phyloP scores from a whole-genome alignment of 1,140 invertebrate genomes.

The Argopecten irradians region DNA sequence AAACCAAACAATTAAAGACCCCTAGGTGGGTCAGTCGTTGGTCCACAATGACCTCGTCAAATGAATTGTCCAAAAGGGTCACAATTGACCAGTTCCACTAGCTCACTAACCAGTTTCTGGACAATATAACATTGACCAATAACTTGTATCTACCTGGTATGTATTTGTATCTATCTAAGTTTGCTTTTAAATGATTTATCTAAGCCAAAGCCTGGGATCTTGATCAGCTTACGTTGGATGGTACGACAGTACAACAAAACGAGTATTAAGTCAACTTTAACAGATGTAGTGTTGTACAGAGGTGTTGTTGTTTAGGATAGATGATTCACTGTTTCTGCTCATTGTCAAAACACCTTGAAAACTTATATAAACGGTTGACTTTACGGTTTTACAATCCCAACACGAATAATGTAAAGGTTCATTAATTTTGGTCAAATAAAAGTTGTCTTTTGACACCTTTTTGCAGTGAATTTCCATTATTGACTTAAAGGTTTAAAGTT shows the following conservation, averaged over 20 bases:
- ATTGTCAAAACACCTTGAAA: neutral
- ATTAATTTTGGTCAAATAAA: slow-evolving; percentile 1
- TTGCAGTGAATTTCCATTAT: neutral
- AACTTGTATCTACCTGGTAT: neutral
- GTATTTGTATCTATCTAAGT: neutral
- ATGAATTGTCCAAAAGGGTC: slow-evolving; percentile 2
- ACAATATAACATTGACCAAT: neutral
- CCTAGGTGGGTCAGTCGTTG: neutral
- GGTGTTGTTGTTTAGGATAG: neutral
- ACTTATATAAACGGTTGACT: neutral
- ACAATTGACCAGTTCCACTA: neutral
- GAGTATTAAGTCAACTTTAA: neutral
- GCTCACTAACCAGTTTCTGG: neutral
- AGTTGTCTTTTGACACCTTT: neutral
- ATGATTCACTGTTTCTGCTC: neutral
- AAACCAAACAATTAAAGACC: neutral
- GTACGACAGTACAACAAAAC: neutral
- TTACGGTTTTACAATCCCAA: neutral
- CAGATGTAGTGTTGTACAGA: neutral
- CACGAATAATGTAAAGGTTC: neutral
- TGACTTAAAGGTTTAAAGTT: neutral
- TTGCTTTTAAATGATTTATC: neutral
- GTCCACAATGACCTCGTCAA: neutral
- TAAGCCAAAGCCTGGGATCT: neutral
- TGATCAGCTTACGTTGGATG: neutral